phyloP scores from a whole-genome alignment of 2,888 invertebrate genomes.

The Macroteleia sp. region DNA sequence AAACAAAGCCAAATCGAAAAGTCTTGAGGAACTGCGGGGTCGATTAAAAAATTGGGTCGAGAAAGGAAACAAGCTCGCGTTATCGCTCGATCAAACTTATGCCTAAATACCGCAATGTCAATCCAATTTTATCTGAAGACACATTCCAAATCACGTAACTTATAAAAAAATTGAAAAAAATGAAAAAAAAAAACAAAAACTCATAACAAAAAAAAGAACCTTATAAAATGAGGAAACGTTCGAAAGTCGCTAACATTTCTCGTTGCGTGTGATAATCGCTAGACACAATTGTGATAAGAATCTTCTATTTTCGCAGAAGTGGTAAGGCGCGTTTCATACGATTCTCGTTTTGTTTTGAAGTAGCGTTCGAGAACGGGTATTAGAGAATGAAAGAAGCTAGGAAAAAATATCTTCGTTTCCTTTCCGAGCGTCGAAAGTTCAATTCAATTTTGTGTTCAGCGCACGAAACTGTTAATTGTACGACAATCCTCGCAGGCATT shows the following conservation, averaged over 20 bases:
- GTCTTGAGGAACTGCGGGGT: conserved; percentile 93
- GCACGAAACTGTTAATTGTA: conserved; percentile 37
- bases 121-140: conserved; percentile 16
- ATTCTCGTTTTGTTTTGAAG: conserved; percentile 14
- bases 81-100: conserved; percentile 88
- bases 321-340: conserved; percentile 35
- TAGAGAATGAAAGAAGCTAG: not conserved
- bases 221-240: too few relatives aligned
- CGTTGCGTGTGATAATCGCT: conserved; percentile 52
- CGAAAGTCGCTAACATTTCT: conserved; percentile 44
- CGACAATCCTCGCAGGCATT: conserved; percentile 50
- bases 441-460: conserved; percentile 37
- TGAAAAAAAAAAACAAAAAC: too few relatives aligned
- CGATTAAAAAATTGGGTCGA: conserved; percentile 95
- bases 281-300: conserved; percentile 59
- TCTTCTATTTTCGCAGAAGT: conserved; percentile 40
- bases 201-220: too few relatives aligned
- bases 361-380: conserved; percentile 2
- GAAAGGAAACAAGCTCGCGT: conserved; percentile 88
- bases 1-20: conserved; percentile 95
- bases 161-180: too few relatives aligned
- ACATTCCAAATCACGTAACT: conserved; percentile 14
- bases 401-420: not conserved
- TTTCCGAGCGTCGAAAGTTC: conserved; percentile 15
- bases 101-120: conserved; percentile 61